Evolutionary conservation across 2,888 invertebrate genomes (phyloP).

Genomic region (Neocrepidodera transversa): DNA sequence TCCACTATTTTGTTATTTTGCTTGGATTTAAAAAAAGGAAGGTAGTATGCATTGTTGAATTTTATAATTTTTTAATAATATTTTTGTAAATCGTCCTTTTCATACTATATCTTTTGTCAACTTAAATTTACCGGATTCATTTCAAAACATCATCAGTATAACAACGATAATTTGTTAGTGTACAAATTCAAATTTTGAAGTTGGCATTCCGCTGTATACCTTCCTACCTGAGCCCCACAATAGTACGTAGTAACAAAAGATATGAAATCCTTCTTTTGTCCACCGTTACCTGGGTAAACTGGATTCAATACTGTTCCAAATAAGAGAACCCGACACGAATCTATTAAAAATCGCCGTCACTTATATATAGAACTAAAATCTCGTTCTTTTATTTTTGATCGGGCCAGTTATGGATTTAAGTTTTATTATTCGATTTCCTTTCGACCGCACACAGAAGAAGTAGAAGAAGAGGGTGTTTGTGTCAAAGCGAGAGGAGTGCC

Average conservation of each 20-base stretch:
- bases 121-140: neutral
- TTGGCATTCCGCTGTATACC: conserved; percentile 47
- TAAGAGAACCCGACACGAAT: conserved; percentile 47
- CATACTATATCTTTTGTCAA: neutral
- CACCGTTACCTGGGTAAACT: conserved; percentile 55
- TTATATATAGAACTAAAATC: conserved; percentile 47
- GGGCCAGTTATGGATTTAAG: conserved; percentile 51
- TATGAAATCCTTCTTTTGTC: conserved; percentile 58
- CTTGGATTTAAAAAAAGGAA: no score
- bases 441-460: conserved; percentile 36
- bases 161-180: conserved; percentile 25
- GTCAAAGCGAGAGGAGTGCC: conserved; percentile 33
- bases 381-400: conserved; percentile 50
- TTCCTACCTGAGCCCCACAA: conserved; percentile 59
- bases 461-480: conserved; percentile 31
- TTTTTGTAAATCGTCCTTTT: conserved; percentile 3
- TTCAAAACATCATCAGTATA: conserved; percentile 12
- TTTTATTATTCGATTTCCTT: conserved; percentile 41
- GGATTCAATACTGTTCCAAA: conserved; percentile 55
- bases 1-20: no score
- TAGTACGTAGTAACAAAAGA: conserved; percentile 55
- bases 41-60: neutral
- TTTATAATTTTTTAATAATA: neutral
- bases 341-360: conserved; percentile 55
- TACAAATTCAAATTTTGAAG: conserved; percentile 5